phyloP scores from a whole-genome alignment of 30 jellyfish, hydroid and myxozoan species.

The Hydractinia symbiolongicarpus region DNA sequence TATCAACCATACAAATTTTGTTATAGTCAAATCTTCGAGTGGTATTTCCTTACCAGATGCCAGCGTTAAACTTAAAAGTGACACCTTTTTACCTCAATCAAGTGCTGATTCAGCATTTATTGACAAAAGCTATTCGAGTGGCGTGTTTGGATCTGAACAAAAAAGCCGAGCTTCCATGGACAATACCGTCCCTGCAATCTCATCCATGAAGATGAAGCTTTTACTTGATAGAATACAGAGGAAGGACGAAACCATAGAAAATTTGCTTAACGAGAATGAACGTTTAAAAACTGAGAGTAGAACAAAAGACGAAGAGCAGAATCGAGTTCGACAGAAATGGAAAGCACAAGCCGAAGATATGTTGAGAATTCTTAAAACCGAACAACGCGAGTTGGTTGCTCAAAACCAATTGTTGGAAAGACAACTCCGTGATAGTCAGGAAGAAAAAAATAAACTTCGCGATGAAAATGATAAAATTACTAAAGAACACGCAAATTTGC shows the following conservation, averaged over 20 bases:
- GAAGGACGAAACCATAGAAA: background rate
- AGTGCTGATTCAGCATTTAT: too few relatives aligned
- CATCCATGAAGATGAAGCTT: background rate
- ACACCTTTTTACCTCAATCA: too few relatives aligned
- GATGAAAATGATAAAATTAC: background rate
- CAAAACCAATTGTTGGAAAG: slow-evolving; percentile 16
- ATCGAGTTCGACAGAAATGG: slow-evolving; percentile 8
- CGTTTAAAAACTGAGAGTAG: background rate
- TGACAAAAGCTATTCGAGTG: too few relatives aligned
- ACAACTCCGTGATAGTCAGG: background rate
- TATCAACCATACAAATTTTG: too few relatives aligned
- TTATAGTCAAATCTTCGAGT: too few relatives aligned
- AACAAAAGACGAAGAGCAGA: slow-evolving; percentile 18
- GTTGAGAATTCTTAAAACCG: background rate
- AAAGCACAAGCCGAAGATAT: slow-evolving; percentile 8
- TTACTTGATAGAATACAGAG: background rate
- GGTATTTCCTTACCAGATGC: too few relatives aligned
- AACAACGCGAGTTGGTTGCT: background rate
- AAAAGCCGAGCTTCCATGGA: too few relatives aligned
- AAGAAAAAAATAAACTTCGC: background rate
- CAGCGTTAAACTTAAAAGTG: too few relatives aligned
- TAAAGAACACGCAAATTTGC: slow-evolving; percentile 2
- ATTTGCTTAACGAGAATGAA: background rate
- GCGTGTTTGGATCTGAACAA: too few relatives aligned
- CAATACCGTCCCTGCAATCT: background rate